Evolutionary conservation across 2,797 vertebrate genomes (phyloP), one percentile per base, ranked within the genome.

Genomic region (Hippopotamyrus pictus): DNA sequence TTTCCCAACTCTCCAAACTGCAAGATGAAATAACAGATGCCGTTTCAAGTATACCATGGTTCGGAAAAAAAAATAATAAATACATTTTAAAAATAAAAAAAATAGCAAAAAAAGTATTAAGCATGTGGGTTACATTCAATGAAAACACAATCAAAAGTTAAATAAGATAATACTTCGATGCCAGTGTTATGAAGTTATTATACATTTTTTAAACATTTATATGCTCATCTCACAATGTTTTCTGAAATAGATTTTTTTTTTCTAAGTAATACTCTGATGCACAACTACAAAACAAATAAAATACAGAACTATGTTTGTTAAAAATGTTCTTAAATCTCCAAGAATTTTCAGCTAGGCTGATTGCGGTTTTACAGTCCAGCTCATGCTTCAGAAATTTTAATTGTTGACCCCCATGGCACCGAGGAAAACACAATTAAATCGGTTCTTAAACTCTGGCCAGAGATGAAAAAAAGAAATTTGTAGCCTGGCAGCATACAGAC

Each of bases 401-500:
- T 82, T 82, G 76, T 82, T 82, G 76, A 82, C 41, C 76, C 41
- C 76, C 37, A 46, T 82, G 76, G 76, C 76, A 73, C 65, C 12
- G 6, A 73, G 12, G 29, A 82, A 82, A 82, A 82, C 33, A 82
- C 76, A 41, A 82, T 82, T 82, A 82, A 82, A 44, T 82, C 3
- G 19, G 37, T n/a, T 82, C 41, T 82, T 82, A 46, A 82, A 82
- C 76, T 82, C 6, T 19, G 46, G 19, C 76, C 7, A 46, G 17
- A 46, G 17, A 79, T 79, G 73, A 79, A 46, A 79, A 76, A 82
- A 44, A 73, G 41, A 46, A 46, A 44, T 82, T 19, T n/a, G 17
- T 82, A n/a, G 76, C 33, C 76, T 46, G 76, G 76, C 76, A 41
- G 76, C 76, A 82, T 82, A 46, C 76, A 82, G 41, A n/a, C 76